Evolutionary conservation across 2,113 vertebrate species (phyloP), one percentile per base, ranked within the genome.

Genomic region (Gyps fulvus): DNA sequence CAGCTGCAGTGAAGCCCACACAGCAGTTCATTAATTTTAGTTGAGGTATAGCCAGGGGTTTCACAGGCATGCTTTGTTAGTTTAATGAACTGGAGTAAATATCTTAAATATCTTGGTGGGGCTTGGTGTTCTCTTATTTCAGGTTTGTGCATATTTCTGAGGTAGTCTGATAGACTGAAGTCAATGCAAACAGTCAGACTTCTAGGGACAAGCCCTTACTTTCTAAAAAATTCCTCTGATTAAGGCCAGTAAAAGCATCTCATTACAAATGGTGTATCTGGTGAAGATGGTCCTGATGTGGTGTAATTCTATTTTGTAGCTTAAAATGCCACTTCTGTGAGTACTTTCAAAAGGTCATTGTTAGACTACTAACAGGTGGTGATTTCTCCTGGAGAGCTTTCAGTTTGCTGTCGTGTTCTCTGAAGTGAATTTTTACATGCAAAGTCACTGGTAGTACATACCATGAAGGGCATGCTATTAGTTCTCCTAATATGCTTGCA

Each of bases 1-100:
- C 13, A 81, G 69, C 8, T 13, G 23, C n/a, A 84, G 22, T 54
- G 50, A 93, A 94, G 66, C 79, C 25, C 45, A 29, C 55, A 16
- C 25, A 78, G 72, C 29, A 74, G 89, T 81, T 67, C 55, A 70
- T 84, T 93, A 89, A 63, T 87, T 93, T 84, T 36, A 81, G 34
- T 10, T 58, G 29, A 84, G 42, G 5, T 62, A 47, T 40, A 70
- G 38, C 27, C 43, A 77, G 36, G 22, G 18, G 19, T 73, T 92
- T 90, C 67, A 52, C n/a, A 62, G 34, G 31, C 23, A 9, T 65
- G 32, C 59, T 83, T 89, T 95, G 15, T 83, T 71, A 93, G 17
- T 45, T 90, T 95, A 90, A 86, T 92, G 91, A 89, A 65, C 91
- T 62, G 45, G 17, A 49, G 54, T 89, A 90, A 93, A 92, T 86